Base-by-base conservation (phyloP, 2,888 invertebrate genomes). In the Lymantria monacha region DNA sequence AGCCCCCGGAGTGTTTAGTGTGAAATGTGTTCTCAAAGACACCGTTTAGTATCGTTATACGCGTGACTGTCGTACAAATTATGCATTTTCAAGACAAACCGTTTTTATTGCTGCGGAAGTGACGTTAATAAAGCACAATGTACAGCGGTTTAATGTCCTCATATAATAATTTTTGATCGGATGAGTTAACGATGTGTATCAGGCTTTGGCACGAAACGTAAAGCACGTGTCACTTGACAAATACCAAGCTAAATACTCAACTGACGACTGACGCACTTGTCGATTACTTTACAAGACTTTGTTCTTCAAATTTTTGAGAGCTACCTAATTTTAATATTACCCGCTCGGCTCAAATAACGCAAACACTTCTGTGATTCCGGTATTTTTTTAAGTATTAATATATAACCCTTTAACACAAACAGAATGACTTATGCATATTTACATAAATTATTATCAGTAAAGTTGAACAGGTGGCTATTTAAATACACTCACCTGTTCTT, bases 31-130 rank as follows among this genome's bases (percentile, higher is more conserved):
- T 88, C 84, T 80, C 76, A 81, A 79, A 85, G 87, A 88, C 89
- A 90, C 89, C 88, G 84, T 91, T 90, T 91, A 90, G 89, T 86
- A 87, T 82, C 85, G 79, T 85, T 82, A 83, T 81, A 83, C 88
- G 88, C 89, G 90, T 90, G 90, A 88, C 90, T 86, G 78, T 76
- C 77, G 78, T 90, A 90, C 90, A 85, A 89, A 91, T 90, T 87
- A 89, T 90, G 87, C 90, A 85, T 89, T 89, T 89, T 75, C 79
- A 83, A 81, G 87, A 87, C 88, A 85, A 82, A 85, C 81, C 83
- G 85, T 86, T 85, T 90, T 91, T 90, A 91, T 88, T 85, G 81
- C 85, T 69, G 68, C 83, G 89, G 90, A 89, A 89, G 88, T 87
- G 87, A 87, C 82, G 87, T 89, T 89, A 86, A 88, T 89, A 90